Base-by-base conservation (phyloP, 1,140 invertebrate species). In the Drosophila sturtevanti region DNA sequence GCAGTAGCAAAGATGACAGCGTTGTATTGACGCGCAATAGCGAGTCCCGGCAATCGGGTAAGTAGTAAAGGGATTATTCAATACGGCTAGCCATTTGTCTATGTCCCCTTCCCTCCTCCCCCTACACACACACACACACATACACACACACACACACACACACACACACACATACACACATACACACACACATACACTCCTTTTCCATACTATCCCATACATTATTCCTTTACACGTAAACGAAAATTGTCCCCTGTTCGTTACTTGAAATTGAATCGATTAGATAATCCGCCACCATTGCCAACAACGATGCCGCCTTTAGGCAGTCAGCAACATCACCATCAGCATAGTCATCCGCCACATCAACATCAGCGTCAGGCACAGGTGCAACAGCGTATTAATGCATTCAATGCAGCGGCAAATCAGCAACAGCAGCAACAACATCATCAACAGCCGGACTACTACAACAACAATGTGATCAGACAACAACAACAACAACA, bases 281-380 rank as follows among this genome's bases (percentile, higher is more conserved):
- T 86, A 91, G 89, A 91, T 77, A 90, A 91, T 84, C 90, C 91
- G 75, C 91, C 91, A 74, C 91, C 91, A 77, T 82, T 92, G 77
- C 91, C 91, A 71, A 81, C 91, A 54, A 91, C 91, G 61, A 90
- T 91, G 85, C 91, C 91, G 68, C 91, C 91, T 4, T 67, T 89
- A 63, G 86, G 86, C 67, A 79, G 81, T 65, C 77, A 77, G 21
- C 71, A 77, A 24, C 74, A 71, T 34, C 79, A 81, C 44, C 68
- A 74, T 52, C 81, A 80, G 55, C 79, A 89, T 55, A 68, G 64
- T 63, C 80, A 82, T 82, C 81, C 79, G 37, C 54, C 72, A 38
- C 72, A 65, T 35, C 59, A 54, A 14, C 69, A 73, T 34, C 77
- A 80, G 18, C 80, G 89, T 60, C 84, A 84, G 65, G 79, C 84